phyloP scores from a whole-genome alignment of 2,113 vertebrate species.

The Myotis brandtii region DNA sequence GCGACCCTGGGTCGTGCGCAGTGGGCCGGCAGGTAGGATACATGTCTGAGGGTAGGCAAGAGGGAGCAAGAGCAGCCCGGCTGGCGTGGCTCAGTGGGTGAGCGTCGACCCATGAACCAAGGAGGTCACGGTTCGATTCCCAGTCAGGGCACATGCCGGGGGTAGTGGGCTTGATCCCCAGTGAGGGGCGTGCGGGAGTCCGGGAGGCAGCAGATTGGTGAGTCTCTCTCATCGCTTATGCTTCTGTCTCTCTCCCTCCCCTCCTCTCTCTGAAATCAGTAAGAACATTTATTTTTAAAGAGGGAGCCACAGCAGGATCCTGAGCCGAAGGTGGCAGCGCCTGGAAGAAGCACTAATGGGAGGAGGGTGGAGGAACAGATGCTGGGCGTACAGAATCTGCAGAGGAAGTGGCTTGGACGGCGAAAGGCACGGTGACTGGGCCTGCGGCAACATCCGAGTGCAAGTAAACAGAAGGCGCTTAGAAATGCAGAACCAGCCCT shows the following conservation, averaged over 20 bases:
- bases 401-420: rapidly evolving
- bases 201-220: too few species aligned
- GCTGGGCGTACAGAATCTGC: rapidly evolving
- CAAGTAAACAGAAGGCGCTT: rapidly evolving
- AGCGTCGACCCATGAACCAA: too few species aligned
- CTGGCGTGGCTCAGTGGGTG: too few species aligned
- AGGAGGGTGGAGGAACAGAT: background rate
- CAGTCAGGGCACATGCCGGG: too few species aligned
- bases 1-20: background rate
- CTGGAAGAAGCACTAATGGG: background rate
- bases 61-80: background rate
- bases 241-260: too few species aligned
- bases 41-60: background rate
- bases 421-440: background rate
- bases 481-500: background rate
- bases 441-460: rapidly evolving
- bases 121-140: too few species aligned
- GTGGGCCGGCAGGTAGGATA: background rate
- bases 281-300: too few species aligned
- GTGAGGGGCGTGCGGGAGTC: too few species aligned
- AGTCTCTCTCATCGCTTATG: too few species aligned
- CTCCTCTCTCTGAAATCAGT: too few species aligned
- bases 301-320: background rate
- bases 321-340: background rate
- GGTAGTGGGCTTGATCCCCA: too few species aligned